Base-by-base conservation (phyloP, 35 echinoderm and acorn worm genomes). In the Apostichopus japonicus region DNA sequence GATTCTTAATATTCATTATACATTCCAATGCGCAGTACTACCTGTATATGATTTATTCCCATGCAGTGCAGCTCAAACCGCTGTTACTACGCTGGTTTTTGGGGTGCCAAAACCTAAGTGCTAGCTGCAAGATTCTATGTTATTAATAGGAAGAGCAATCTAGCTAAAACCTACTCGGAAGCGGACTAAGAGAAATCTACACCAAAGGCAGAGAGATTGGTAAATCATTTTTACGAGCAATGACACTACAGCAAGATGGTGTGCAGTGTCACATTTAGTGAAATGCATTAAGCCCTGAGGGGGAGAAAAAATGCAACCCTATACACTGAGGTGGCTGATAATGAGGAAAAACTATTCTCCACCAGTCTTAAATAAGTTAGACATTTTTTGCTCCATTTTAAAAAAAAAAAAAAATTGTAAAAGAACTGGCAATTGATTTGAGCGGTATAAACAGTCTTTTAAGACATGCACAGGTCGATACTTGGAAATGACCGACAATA, bases 211-310 rank as follows among this genome's bases (percentile, higher is more conserved):
- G 22, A 75, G 4, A 75, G 71, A 75, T 23, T 75, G 71, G 71
- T 75, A 75, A 75, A 75, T 75, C 71, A 75, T 75, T 75, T 75
- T 75, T 75, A 75, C 71, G 71, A 75, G 71, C 71, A 75, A 75
- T 75, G 71, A 75, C 71, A 75, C 71, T 75, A 75, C 21, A 75
- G 17, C 4, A 6, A 24, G 71, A 75, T 19, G 71, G 71, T 75
- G 71, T 75, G 71, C 71, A 75, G 71, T 75, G 71, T 75, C 71
- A 75, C 71, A 75, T 75, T 75, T 75, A 75, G 71, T 75, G 71
- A 75, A 75, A 75, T 75, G 22, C 71, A 75, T 75, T 19, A 75
- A 75, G 71, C 71, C 71, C 63, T 67, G 63, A 75, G 71, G 17
- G 71, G 57, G 8, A 75, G 22, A n/a, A 23, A 75, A 19, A 19